Conservation (phyloP, 2,113 vertebrate genomes). For the Felis chaus region DNA sequence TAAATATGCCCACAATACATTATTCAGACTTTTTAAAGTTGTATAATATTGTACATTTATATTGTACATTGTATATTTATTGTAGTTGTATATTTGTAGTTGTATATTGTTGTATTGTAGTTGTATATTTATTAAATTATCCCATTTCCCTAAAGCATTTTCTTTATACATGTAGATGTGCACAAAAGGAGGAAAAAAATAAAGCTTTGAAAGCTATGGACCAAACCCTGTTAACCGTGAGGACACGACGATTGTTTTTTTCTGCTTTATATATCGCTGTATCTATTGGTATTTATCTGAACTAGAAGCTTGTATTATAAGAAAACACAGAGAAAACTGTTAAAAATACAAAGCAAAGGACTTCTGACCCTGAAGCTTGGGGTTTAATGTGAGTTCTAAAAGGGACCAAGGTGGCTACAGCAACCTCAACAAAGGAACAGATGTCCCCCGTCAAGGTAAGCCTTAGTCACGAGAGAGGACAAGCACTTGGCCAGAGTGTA, state of each 20-base stretch:
- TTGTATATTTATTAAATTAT: neutral
- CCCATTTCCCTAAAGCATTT: neutral
- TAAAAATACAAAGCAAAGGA: neutral
- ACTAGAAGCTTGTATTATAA: neutral
- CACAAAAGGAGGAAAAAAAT: neutral
- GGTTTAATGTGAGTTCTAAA: neutral
- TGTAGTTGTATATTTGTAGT: too few species aligned
- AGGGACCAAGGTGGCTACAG: neutral
- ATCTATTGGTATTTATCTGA: neutral
- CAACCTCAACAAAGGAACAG: neutral
- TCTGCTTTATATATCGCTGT: neutral
- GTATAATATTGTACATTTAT: too few species aligned
- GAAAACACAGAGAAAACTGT: neutral
- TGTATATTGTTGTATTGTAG: too few species aligned
- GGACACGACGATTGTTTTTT: neutral
- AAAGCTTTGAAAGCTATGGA: neutral
- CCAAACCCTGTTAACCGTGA: neutral
- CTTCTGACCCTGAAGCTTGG: neutral
- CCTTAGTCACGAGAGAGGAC: neutral
- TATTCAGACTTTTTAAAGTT: neutral
- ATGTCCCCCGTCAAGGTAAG: neutral
- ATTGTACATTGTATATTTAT: too few species aligned
- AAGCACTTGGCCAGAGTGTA: neutral
- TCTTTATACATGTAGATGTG: neutral
- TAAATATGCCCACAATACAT: neutral